Conservation (phyloP, 1,140 invertebrate genomes). For the Andricus grossulariae region DNA sequence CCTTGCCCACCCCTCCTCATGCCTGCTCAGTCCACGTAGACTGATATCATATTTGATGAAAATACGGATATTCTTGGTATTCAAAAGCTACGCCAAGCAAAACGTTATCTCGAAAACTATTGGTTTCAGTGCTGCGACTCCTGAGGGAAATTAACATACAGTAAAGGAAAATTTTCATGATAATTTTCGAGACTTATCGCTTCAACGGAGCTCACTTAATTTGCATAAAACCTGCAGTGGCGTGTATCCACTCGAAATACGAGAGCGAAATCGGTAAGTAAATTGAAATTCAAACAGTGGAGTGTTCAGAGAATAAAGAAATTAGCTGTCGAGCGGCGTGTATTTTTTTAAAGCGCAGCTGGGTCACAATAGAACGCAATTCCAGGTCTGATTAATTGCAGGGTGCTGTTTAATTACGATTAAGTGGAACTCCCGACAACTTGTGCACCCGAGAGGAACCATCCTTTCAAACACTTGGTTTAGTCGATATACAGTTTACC, state of each 20-base stretch:
- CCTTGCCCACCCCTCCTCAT: too few species aligned
- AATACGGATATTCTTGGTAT: too few species aligned
- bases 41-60: not conserved
- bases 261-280: constrained; percentile 8
- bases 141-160: constrained; percentile 1
- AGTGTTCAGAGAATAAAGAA: constrained; percentile 14
- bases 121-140: not conserved
- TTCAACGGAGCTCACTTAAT: not conserved
- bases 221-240: not conserved
- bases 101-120: not conserved
- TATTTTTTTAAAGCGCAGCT: constrained; percentile 17
- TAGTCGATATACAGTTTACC: constrained; percentile 27
- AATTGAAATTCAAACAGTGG: constrained; percentile 27
- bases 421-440: constrained; percentile 48
- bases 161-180: not conserved
- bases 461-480: constrained; percentile 34
- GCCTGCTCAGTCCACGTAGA: not conserved
- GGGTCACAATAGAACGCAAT: constrained; percentile 32
- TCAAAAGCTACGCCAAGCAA: not conserved
- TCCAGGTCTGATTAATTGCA: constrained; percentile 52
- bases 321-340: constrained; percentile 16
- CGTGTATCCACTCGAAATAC: constrained; percentile 1
- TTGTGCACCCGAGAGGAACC: not conserved
- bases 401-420: constrained; percentile 57
- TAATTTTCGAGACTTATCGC: constrained; percentile 11